Base-by-base conservation (phyloP, 2,113 vertebrate genomes). In the Nothobranchius kuhntae region DNA sequence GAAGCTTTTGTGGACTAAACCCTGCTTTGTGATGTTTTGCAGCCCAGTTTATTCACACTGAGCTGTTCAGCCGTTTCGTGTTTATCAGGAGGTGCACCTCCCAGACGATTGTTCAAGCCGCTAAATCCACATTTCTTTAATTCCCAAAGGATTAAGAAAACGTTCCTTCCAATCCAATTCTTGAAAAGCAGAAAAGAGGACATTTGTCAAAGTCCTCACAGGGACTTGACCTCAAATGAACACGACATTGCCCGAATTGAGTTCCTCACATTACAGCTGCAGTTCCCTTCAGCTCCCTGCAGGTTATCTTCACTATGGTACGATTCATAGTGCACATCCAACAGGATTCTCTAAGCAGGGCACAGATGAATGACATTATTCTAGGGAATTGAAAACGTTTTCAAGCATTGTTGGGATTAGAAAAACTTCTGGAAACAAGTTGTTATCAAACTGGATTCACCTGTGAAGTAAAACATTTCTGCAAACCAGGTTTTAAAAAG, bases 111-210 rank as follows among this genome's bases (percentile, higher is more conserved):
- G 82, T 89, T 80, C 77, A 82, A 83, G 73, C 60, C 75, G 73
- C 58, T 83, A 80, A 83, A 84, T 73, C 67, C 82, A 83, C 65
- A 79, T 78, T 86, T 83, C 77, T 85, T 87, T 86, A 91, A 86
- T 87, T 89, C 83, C 78, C 55, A 4, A 17, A 40, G 82, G 82
- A 88, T 91, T 87, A 90, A 81, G 65, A 71, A 84, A 82, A 73
- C 73, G 65, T 78, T 83, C 61, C 65, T 67, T 6, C 53, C 73
- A 80, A 81, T 83, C 79, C 84, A 66, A 80, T 45, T 75, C 60
- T 63, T 83, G 62, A 84, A 86, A 79, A 73, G 69, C 65, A 54
- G 55, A 83, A 78, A 71, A 59, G 59, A 70, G 63, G 81, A 81
- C 78, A 12, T 87, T 85, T 84, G 79, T 81, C 51, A 61, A 73